phyloP scores from a whole-genome alignment of 2,888 invertebrate genomes.

The Idaea straminata region DNA sequence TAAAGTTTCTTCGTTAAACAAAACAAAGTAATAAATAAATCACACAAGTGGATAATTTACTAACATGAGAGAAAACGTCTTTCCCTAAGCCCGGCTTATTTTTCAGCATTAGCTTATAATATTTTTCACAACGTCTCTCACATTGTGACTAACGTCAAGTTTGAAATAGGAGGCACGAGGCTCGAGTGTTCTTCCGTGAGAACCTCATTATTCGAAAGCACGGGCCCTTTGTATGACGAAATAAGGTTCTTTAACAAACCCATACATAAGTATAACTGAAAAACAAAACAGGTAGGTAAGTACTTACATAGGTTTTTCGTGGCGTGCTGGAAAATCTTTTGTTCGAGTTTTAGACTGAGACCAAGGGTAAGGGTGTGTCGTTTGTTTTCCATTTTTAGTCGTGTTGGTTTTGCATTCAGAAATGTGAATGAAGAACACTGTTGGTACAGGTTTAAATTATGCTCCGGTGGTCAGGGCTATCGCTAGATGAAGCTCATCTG shows the following conservation, averaged over 20 bases:
- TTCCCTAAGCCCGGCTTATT: constrained; percentile 11
- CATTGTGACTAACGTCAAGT: constrained; percentile 60
- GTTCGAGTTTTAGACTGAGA: constrained; percentile 30
- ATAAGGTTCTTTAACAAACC: constrained; percentile 77
- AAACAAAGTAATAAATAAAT: neutral
- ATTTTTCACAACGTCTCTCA: constrained; percentile 38
- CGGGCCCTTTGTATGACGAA: constrained; percentile 72
- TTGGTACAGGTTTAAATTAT: too few species aligned
- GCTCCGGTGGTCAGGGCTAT: too few species aligned
- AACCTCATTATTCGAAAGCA: constrained; percentile 77
- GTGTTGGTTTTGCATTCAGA: too few species aligned
- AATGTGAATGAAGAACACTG: too few species aligned
- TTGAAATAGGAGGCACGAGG: constrained; percentile 61
- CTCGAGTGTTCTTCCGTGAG: constrained; percentile 58
- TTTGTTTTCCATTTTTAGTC: neutral
- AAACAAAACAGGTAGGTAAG: constrained; percentile 28
- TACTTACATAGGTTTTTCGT: constrained; percentile 34
- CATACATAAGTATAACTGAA: constrained; percentile 50
- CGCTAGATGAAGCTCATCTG: too few species aligned
- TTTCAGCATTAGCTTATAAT: constrained; percentile 23
- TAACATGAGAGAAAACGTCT: neutral
- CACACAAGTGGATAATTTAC: neutral
- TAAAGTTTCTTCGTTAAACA: too few species aligned
- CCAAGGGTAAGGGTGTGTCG: constrained; percentile 26
- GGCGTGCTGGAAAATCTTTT: constrained; percentile 36